A percentile compares a stretch with the other conserved stretches of the same genome.
phyloP scores from a whole-genome alignment of 2,797 vertebrate genomes.

The Threskiornis aethiopicus region DNA sequence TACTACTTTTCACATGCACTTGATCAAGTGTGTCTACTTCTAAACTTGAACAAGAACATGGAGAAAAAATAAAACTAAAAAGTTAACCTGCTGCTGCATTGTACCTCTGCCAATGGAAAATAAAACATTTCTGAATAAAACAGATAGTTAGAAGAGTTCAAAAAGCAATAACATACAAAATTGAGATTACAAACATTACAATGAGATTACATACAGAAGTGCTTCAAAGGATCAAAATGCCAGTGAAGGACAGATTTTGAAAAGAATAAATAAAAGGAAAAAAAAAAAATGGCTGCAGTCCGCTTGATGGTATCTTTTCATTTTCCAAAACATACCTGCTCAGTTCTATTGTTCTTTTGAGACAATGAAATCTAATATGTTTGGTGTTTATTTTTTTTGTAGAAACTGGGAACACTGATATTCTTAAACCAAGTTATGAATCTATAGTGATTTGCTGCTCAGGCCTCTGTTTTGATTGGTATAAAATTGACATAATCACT shows the following conservation, averaged over 20 bases:
- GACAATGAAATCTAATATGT: background rate
- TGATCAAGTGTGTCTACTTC: background rate
- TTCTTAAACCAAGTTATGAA: background rate
- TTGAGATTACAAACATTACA: too few species aligned
- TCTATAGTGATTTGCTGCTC: background rate
- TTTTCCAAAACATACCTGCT: background rate
- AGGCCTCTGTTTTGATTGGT: background rate
- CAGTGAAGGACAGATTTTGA: background rate
- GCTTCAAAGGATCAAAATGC: background rate
- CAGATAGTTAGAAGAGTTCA: background rate
- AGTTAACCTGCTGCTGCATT: background rate
- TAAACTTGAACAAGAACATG: background rate
- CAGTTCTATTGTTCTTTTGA: background rate
- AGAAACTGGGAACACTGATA: background rate
- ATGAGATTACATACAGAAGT: background rate
- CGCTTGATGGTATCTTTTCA: background rate
- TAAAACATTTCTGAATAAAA: background rate
- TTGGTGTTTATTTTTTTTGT: background rate
- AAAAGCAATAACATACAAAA: background rate
- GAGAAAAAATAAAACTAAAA: background rate
- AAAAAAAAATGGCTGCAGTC: background rate
- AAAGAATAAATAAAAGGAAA: background rate
- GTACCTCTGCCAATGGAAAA: background rate
- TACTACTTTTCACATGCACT: background rate
- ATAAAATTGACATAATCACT: background rate